Evolutionary conservation across 2,797 vertebrate species (phyloP), one percentile per base, ranked within the genome.

Genomic region (Zalophus californianus): DNA sequence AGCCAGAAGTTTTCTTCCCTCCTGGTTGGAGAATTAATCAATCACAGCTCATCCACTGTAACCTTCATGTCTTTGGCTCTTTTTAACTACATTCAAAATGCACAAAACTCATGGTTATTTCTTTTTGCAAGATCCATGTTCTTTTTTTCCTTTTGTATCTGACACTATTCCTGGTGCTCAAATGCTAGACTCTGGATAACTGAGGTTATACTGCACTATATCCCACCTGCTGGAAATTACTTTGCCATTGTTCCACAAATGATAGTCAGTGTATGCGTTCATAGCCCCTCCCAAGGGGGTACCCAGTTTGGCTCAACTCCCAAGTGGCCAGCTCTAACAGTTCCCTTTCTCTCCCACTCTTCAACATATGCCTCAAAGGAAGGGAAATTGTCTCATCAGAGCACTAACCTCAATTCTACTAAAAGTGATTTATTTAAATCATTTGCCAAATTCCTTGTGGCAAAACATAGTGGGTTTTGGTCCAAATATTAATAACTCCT

Each of bases 11-110:
- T 56, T 73, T 62, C 32, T 92, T 95, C 9, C 58, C n/a, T 88
- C 38, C n/a, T 89, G 50, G 29, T 27, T 95, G 85, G 56, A 80
- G 41, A 97, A 90, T 70, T 83, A 92, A 90, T 92, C 75, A 68
- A 44, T 95, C 83, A 86, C 7, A 90, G 52, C 41, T 95, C 58
- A 85, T 85, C 56, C 2, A 0, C 38, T 78, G 8, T 75, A 88
- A 86, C 5, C 41, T 88, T 88, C 35, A 2, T n/a, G 23, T 89
- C n/a, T 82, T 91, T 86, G 94, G 48, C 23, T 73, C n/a, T 12
- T 86, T 79, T 85, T 89, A 86, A 83, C 38, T 8, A 66, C 3
- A 20, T 58, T 38, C 21, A 58, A 66, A 72, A 80, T 93, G 25
- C 48, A 85, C 60, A 77, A 56, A 85, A 20, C 5, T 96, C 70